A percentile compares a stretch with the other conserved stretches of the same genome.
Evolutionary conservation across 2,888 invertebrate species (phyloP).

Genomic region (Linnaemya vulpina): DNA sequence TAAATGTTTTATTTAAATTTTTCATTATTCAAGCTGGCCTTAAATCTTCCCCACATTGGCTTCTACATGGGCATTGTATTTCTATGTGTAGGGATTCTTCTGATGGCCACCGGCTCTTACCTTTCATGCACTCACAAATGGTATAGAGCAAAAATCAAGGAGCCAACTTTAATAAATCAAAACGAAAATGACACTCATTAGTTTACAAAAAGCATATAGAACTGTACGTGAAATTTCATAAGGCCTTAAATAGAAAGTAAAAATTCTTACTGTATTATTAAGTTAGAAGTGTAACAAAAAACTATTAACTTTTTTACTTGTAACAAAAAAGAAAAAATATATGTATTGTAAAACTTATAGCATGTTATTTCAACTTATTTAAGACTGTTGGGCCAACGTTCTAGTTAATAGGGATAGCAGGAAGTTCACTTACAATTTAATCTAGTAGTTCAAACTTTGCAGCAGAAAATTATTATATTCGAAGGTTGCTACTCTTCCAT

Average conservation of each 20-base stretch:
- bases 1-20: background rate
- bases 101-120: constrained; percentile 74
- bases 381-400: too few relatives aligned
- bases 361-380: too few relatives aligned
- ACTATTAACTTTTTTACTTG: background rate
- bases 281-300: background rate
- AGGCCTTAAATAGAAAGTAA: background rate
- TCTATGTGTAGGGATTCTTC: constrained; percentile 75
- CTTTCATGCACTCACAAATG: constrained; percentile 75
- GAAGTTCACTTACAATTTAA: too few relatives aligned
- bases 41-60: constrained; percentile 77
- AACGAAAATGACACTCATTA: background rate
- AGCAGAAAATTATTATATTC: too few relatives aligned
- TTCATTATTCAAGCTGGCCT: constrained; percentile 74
- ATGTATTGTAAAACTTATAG: too few relatives aligned
- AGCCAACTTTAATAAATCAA: constrained; percentile 20
- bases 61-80: constrained; percentile 77
- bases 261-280: background rate
- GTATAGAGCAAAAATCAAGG: constrained; percentile 33
- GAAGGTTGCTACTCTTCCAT: too few relatives aligned
- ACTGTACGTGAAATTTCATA: background rate
- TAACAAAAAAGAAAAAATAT: background rate
- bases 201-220: background rate
- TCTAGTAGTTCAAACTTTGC: too few relatives aligned
- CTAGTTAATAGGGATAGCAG: too few relatives aligned